These are phyloP conservation scores for Pseudomyrmex flavicornis DNA, from an alignment of 1,140 invertebrate genomes.

Conservation along the genomic window DNA sequence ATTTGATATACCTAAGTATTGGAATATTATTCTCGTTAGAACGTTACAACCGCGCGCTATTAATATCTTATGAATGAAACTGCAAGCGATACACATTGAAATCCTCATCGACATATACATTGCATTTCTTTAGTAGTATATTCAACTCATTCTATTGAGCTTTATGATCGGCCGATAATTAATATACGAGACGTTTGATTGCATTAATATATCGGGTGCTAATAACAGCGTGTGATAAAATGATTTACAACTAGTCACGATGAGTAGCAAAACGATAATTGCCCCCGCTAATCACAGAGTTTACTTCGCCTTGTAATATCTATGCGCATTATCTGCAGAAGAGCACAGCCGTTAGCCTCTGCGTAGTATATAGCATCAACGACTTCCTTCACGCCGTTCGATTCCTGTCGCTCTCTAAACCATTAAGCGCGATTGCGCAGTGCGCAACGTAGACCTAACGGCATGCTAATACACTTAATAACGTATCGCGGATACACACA, in stretches of 20 bases:
- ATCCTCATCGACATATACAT: slow-evolving; percentile 6
- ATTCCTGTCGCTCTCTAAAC: slow-evolving; percentile 38
- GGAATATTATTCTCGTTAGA: slow-evolving; percentile 13
- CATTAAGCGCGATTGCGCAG: slow-evolving; percentile 23
- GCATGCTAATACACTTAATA: slow-evolving; percentile 49
- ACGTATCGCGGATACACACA: slow-evolving; percentile 1
- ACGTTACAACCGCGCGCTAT: background rate
- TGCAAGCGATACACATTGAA: background rate
- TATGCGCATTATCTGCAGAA: slow-evolving; percentile 26
- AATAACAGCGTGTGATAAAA: slow-evolving; percentile 54
- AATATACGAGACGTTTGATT: slow-evolving; percentile 38
- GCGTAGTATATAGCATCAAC: slow-evolving; percentile 1
- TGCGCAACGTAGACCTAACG: slow-evolving; percentile 16
- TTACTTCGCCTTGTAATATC: slow-evolving; percentile 44
- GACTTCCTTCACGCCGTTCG: slow-evolving; percentile 18
- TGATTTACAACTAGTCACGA: slow-evolving; percentile 52
- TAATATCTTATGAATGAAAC: slow-evolving; percentile 26
- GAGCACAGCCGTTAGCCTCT: slow-evolving; percentile 13
- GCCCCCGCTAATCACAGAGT: slow-evolving; percentile 54
- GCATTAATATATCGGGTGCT: slow-evolving; percentile 35
- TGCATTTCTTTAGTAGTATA: slow-evolving; percentile 36
- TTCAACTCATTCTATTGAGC: slow-evolving; percentile 38
- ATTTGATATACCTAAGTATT: too few relatives aligned
- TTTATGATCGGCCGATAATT: slow-evolving; percentile 40
- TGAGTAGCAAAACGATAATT: slow-evolving; percentile 56